Evolutionary conservation across 2,888 invertebrate species (phyloP).

Genomic region (Lomographa bimaculata): DNA sequence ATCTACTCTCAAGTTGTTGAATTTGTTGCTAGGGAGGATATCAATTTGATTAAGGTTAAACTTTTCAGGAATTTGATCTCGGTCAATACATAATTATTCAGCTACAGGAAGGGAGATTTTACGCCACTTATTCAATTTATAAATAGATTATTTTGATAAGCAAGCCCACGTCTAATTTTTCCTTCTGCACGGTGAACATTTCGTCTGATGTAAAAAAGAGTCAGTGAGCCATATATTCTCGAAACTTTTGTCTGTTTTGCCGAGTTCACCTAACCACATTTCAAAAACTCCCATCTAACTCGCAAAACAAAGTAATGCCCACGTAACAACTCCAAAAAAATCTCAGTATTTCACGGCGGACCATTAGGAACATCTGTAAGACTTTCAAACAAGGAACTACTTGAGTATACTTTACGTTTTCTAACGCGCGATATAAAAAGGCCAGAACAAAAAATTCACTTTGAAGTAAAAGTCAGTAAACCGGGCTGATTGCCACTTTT

Average conservation of each 20-base stretch:
- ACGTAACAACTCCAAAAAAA: conserved; percentile 26
- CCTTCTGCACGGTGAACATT: no score
- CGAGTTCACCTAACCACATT: conserved; percentile 3
- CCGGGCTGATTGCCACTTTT: conserved; percentile 71
- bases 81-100: no score
- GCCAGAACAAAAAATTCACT: conserved; percentile 58
- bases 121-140: no score
- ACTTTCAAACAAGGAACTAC: conserved; percentile 44
- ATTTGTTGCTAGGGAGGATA: no score
- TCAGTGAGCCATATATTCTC: no score
- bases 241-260: neutral
- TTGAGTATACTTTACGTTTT: conserved; percentile 46
- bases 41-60: no score
- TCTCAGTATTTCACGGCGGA: conserved; percentile 27
- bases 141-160: no score
- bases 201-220: no score
- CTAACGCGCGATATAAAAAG: conserved; percentile 54
- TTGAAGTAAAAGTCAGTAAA: conserved; percentile 66
- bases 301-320: conserved; percentile 14
- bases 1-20: neutral
- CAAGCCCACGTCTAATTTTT: no score
- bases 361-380: conserved; percentile 39
- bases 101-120: no score
- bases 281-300: neutral
- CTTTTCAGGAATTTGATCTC: no score